These are phyloP conservation scores for Microtus pennsylvanicus DNA, from an alignment of 2,113 vertebrate species.

Conservation along the genomic window DNA sequence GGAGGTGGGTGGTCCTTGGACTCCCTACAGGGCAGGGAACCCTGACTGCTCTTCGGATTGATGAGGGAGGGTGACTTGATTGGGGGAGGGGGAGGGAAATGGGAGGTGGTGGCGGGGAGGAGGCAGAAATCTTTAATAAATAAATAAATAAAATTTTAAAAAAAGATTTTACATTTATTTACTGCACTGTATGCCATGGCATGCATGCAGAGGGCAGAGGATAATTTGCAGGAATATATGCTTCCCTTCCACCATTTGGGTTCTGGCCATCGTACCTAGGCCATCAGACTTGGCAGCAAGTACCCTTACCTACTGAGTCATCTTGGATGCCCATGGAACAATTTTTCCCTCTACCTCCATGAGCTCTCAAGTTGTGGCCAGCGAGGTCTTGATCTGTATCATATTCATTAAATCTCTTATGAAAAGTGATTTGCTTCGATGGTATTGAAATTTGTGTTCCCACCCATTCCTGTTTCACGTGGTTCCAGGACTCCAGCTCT, in stretches of 20 bases:
- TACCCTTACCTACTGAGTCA: neutral
- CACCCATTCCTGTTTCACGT: neutral
- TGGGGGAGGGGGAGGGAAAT: too few species aligned
- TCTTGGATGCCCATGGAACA: too few species aligned
- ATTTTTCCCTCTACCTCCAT: neutral
- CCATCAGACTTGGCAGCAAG: too few species aligned
- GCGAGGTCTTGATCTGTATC: neutral
- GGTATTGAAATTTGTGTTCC: neutral
- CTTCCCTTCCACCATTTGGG: neutral
- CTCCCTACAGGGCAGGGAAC: too few species aligned
- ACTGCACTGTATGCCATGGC: neutral
- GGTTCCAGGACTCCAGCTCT: neutral
- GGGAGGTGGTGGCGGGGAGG: too few species aligned
- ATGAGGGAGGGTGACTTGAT: too few species aligned
- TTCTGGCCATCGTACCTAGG: accelerated
- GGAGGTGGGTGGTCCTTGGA: too few species aligned
- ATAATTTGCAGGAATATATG: neutral
- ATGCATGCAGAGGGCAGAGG: neutral
- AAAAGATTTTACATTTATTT: too few species aligned
- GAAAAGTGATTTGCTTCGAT: neutral
- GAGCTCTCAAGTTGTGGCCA: slow-evolving; percentile 6
- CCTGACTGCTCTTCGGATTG: too few species aligned
- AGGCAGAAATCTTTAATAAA: too few species aligned
- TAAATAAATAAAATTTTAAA: too few species aligned
- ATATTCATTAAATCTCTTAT: neutral